Conservation (phyloP, 2,888 invertebrate genomes). For the Drosophila sordidula region DNA sequence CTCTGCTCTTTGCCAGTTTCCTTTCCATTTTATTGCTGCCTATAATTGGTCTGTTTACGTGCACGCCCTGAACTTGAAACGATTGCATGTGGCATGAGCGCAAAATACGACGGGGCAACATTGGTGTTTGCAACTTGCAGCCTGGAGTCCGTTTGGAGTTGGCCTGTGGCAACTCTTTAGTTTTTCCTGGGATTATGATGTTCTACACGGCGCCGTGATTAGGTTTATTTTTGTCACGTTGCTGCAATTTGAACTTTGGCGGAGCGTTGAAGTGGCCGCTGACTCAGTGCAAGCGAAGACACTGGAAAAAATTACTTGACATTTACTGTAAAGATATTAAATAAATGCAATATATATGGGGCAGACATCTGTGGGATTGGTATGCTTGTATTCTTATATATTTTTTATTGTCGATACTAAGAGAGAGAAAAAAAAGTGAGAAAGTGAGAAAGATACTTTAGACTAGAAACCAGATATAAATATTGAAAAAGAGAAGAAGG, state of each 20-base stretch:
- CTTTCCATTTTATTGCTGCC: constrained; percentile 60
- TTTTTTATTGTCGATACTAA: background rate
- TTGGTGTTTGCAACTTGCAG: background rate
- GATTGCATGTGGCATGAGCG: constrained; percentile 26
- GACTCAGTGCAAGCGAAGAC: constrained; percentile 38
- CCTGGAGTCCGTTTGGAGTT: background rate
- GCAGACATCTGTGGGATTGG: background rate
- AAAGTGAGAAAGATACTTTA: too few relatives aligned
- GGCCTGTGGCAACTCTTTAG: constrained; percentile 2
- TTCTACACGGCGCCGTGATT: constrained; percentile 44
- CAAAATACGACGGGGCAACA: background rate
- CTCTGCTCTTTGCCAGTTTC: constrained; percentile 38
- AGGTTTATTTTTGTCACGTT: constrained; percentile 64
- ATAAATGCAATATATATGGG: background rate
- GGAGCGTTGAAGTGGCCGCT: constrained; percentile 37
- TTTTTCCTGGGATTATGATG: constrained; percentile 62
- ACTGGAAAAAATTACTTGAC: constrained; percentile 16
- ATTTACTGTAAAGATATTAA: background rate
- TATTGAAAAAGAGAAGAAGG: background rate
- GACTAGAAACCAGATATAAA: too few relatives aligned
- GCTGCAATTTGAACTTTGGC: constrained; percentile 61
- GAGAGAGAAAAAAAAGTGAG: background rate
- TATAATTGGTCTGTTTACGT: constrained; percentile 72
- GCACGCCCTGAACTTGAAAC: constrained; percentile 70
- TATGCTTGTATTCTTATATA: background rate